These are phyloP conservation scores for Sylvilagus floridanus DNA, from an alignment of 2,797 vertebrate species.

Conservation along the genomic window DNA sequence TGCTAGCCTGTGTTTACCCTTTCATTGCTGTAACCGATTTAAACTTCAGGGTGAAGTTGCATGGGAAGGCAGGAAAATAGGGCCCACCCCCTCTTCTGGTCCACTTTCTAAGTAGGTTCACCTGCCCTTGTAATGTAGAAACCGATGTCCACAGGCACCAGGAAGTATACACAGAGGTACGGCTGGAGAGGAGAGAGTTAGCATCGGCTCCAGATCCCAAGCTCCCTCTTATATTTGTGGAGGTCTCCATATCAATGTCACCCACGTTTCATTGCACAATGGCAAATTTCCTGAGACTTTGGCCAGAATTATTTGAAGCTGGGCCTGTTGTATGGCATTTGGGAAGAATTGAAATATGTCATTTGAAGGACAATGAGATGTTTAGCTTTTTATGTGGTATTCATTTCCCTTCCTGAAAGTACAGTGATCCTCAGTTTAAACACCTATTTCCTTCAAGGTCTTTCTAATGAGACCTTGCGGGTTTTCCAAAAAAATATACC, in stretches of 20 bases:
- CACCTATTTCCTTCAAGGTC: constrained; percentile 68
- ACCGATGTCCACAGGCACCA: neutral
- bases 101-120: neutral
- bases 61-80: neutral
- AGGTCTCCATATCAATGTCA: neutral
- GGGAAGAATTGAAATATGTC: constrained; percentile 10
- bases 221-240: neutral
- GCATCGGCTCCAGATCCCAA: neutral
- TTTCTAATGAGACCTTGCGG: constrained; percentile 73
- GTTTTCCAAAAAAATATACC: constrained; percentile 78
- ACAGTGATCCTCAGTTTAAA: constrained; percentile 72
- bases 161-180: neutral
- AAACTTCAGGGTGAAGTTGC: neutral
- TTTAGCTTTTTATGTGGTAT: constrained; percentile 19
- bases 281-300: neutral
- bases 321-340: neutral
- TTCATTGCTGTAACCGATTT: neutral
- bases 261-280: neutral
- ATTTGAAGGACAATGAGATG: constrained; percentile 30
- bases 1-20: neutral
- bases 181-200: neutral
- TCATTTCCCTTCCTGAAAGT: constrained; percentile 26
- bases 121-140: neutral
- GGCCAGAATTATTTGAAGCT: constrained; percentile 9
- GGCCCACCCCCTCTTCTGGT: neutral